Evolutionary conservation across 2,113 vertebrate species (phyloP).

Genomic region (Oryzias curvinotus): DNA sequence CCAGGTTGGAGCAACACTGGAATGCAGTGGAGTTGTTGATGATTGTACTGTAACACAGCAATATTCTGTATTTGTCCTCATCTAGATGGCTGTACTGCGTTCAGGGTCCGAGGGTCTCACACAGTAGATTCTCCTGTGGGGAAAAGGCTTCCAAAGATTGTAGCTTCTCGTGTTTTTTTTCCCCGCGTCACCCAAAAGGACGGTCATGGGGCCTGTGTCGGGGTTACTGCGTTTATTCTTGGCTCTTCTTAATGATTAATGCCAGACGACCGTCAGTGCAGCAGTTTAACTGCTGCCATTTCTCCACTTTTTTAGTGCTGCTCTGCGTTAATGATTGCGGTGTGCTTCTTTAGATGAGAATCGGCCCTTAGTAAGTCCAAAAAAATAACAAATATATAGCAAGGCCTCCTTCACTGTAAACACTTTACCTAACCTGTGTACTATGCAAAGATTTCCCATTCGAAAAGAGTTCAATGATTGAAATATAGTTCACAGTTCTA

Average conservation of each 20-base stretch:
- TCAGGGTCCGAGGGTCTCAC: conserved; percentile 31
- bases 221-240: conserved; percentile 62
- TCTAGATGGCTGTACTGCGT: conserved; percentile 40
- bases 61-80: conserved; percentile 45
- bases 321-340: conserved; percentile 65
- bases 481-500: neutral
- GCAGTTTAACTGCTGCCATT: conserved; percentile 66
- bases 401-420: conserved; percentile 33
- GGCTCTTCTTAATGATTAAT: conserved; percentile 68
- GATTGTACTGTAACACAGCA: conserved; percentile 64
- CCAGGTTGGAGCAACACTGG: conserved; percentile 36
- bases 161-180: conserved; percentile 45
- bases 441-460: conserved; percentile 65
- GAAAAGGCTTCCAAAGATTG: conserved; percentile 42
- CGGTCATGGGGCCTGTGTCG: conserved; percentile 42
- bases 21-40: conserved; percentile 40
- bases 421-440: conserved; percentile 37
- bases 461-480: conserved; percentile 15
- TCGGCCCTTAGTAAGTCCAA: conserved; percentile 42
- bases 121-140: conserved; percentile 64
- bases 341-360: conserved; percentile 41
- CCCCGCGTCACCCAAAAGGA: conserved; percentile 28
- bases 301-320: conserved; percentile 58
- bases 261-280: conserved; percentile 60
- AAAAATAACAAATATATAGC: neutral